Conservation (phyloP, 2,888 invertebrate genomes). For the Lepidocyrtoides sp. region DNA sequence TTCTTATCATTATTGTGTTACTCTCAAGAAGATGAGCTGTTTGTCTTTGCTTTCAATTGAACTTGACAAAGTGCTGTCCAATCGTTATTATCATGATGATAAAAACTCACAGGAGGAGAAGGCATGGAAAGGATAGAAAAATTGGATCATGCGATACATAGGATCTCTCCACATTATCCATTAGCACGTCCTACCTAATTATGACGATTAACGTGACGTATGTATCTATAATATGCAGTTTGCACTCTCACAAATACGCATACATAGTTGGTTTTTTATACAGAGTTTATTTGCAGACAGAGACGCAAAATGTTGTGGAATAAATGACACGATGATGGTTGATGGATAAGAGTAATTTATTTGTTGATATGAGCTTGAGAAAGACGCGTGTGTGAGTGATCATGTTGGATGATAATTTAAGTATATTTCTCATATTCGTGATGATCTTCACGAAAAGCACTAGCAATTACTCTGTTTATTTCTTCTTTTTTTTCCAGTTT, state of each 20-base stretch:
- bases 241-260: not conserved
- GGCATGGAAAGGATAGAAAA: not conserved
- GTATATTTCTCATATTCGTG: too few species aligned
- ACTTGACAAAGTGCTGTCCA: not conserved
- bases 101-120: not conserved
- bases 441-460: too few species aligned
- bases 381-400: too few species aligned
- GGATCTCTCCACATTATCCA: not conserved
- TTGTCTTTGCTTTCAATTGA: not conserved
- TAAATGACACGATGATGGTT: too few species aligned
- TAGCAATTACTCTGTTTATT: too few species aligned
- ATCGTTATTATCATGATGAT: not conserved
- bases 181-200: not conserved
- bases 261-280: not conserved
- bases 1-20: not conserved
- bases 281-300: too few species aligned
- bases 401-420: too few species aligned
- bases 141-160: conserved; percentile 9
- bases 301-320: too few species aligned
- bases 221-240: not conserved
- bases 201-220: not conserved
- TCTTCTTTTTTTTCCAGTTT: too few species aligned
- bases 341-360: too few species aligned
- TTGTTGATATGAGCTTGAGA: too few species aligned
- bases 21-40: not conserved